These are phyloP conservation scores for Hoplias malabaricus DNA, from an alignment of 2,113 vertebrate species.

Conservation along the genomic window DNA sequence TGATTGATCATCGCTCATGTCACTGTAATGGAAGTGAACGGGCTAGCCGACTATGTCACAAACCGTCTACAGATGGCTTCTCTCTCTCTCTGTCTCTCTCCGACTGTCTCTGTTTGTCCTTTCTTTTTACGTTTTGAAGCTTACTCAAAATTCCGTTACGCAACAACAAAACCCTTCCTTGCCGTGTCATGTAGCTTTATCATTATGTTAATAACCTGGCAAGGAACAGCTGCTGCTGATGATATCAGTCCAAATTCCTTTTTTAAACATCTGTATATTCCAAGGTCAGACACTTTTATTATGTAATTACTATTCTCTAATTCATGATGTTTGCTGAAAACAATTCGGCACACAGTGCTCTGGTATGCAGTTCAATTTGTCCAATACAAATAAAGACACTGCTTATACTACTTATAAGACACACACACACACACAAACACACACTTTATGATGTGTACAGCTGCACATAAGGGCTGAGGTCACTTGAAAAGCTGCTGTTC, in stretches of 20 bases:
- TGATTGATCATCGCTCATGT: conserved; percentile 67
- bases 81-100: background rate
- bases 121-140: conserved; percentile 1
- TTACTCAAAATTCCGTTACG: conserved; percentile 50
- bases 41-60: conserved; percentile 45
- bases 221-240: conserved; percentile 64
- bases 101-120: background rate
- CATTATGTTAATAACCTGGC: conserved; percentile 57
- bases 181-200: conserved; percentile 45
- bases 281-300: conserved; percentile 55
- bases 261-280: conserved; percentile 29
- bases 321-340: conserved; percentile 35
- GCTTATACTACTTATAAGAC: conserved; percentile 17
- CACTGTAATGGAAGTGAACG: conserved; percentile 60
- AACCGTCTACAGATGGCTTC: conserved; percentile 27
- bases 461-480: background rate
- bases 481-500: conserved; percentile 6
- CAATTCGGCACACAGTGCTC: background rate
- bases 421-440: too few relatives aligned
- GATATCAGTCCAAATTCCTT: conserved; percentile 50
- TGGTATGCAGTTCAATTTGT: background rate
- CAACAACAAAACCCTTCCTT: conserved; percentile 51
- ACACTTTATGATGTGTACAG: background rate
- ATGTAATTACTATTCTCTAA: conserved; percentile 41
- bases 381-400: background rate